Percentiles rank a stretch among this genome's conserved stretches.
These are phyloP conservation scores for Rhagium mordax DNA, from an alignment of 2,888 invertebrate species.

Conservation along the genomic window DNA sequence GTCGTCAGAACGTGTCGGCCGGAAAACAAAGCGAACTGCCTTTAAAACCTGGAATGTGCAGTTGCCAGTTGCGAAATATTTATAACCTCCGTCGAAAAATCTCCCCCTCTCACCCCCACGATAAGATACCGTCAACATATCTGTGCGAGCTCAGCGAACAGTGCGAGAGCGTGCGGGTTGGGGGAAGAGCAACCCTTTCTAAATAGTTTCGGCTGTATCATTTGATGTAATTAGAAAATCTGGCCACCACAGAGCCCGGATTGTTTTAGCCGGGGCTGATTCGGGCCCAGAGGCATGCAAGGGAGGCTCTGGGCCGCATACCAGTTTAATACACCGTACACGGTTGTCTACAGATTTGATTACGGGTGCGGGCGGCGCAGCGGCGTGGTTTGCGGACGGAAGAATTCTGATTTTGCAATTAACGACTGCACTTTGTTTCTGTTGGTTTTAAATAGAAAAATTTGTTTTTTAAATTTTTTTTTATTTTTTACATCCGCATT, in stretches of 20 bases:
- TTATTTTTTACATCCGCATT: no score
- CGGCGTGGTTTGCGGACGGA: background rate
- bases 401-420: slow-evolving; percentile 1
- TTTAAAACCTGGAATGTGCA: background rate
- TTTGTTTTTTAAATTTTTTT: no score
- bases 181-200: slow-evolving; percentile 35
- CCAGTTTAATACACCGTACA: slow-evolving; percentile 50
- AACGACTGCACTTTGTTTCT: background rate
- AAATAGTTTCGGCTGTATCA: slow-evolving; percentile 57
- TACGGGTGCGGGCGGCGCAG: slow-evolving; percentile 35
- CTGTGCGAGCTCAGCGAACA: background rate
- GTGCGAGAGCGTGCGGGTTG: background rate
- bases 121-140: slow-evolving; percentile 8
- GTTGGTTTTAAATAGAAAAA: background rate
- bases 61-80: background rate
- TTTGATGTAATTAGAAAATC: slow-evolving; percentile 60
- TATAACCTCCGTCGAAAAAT: background rate
- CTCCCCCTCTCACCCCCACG: slow-evolving; percentile 5
- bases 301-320: slow-evolving; percentile 44
- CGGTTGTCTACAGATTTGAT: slow-evolving; percentile 50
- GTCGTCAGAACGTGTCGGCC: background rate
- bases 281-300: slow-evolving; percentile 43
- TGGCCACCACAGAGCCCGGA: slow-evolving; percentile 54
- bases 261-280: slow-evolving; percentile 50
- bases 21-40: background rate